Evolutionary conservation across 2,888 invertebrate species (phyloP), one percentile per base, ranked within the genome.

Genomic region (Leptopterna dolabrata): DNA sequence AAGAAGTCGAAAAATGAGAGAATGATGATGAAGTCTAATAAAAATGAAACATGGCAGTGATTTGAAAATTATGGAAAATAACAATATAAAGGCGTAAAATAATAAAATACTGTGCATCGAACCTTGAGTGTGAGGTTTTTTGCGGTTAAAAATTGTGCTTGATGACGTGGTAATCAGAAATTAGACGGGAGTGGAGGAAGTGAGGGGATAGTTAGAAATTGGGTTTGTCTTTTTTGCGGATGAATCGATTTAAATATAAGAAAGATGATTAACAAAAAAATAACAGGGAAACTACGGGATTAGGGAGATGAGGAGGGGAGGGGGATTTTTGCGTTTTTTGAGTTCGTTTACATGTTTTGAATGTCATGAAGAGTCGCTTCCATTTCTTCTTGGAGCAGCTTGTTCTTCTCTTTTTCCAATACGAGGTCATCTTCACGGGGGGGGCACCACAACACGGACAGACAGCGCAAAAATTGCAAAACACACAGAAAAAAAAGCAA

Each of bases 321-420:
- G 85, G 78, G 43, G 76, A 76, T 70, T 83, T 87, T 87, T 70
- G 30, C 16, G 16, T 16, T 45, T 76, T 45, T 51, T 73, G 30
- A 36, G 80, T 88, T 81, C 36, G 29, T 94, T 95, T 97, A 98
- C 97, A 98, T 98, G 94, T 98, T 97, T 95, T 98, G 98, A 94
- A 99, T 97, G 94, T 99, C 99, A 95, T 97, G 97, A 94, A 99
- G 96, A 92, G 98, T 98, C 92, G 97, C 96, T 94, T 99, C 99
- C 97, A 99, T 98, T 93, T 99, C 99, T 93, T 97, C 97, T 93
- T 97, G 96, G 93, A 99, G 96, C 93, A 96, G 94, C 95, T 97
- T 97, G 95, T 97, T 97, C 95, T 97, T 97, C 94, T 96, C 96
- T 94, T 96, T 97, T 94, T 97, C 97, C 92, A 95, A 94, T 93